Conservation (phyloP, 1,140 invertebrate species). For the Drosophila burlai region DNA sequence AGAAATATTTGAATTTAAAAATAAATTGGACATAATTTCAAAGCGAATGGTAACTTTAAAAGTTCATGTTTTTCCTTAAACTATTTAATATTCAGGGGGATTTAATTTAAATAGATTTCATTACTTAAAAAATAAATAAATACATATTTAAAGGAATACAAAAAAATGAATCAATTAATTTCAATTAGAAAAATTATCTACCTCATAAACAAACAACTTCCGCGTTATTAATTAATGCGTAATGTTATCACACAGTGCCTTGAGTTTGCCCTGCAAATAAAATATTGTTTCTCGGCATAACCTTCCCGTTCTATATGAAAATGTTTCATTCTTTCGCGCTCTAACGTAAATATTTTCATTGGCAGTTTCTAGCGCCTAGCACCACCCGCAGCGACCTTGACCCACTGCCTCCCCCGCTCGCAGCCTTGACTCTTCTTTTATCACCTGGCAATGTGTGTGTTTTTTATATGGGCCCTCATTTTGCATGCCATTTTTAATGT, state of each 20-base stretch:
- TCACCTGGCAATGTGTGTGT: slow-evolving; percentile 16
- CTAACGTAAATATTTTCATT: slow-evolving; percentile 26
- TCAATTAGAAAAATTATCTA: not conserved
- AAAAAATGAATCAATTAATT: not conserved
- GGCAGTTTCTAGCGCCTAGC: slow-evolving; percentile 28
- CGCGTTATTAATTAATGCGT: not conserved
- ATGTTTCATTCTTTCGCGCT: not conserved
- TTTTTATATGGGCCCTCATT: slow-evolving; percentile 38
- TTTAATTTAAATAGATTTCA: not conserved
- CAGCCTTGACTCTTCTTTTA: slow-evolving; percentile 62
- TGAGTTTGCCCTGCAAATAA: not conserved
- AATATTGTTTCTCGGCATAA: not conserved
- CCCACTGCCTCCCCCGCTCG: slow-evolving; percentile 20
- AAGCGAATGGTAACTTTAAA: not conserved
- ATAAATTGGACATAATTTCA: not conserved
- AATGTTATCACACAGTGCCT: not conserved
- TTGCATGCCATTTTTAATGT: slow-evolving; percentile 35
- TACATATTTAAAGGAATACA: not conserved
- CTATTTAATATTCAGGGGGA: not conserved
- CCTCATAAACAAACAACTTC: not conserved
- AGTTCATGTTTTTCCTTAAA: not conserved
- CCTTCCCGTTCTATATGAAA: not conserved
- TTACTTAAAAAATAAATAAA: not conserved
- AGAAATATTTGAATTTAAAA: not conserved
- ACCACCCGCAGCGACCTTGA: slow-evolving; percentile 61